Percentiles rank a stretch among this genome's conserved stretches.
Evolutionary conservation across 2,797 vertebrate species (phyloP).

Genomic region (Trachops cirrhosus): DNA sequence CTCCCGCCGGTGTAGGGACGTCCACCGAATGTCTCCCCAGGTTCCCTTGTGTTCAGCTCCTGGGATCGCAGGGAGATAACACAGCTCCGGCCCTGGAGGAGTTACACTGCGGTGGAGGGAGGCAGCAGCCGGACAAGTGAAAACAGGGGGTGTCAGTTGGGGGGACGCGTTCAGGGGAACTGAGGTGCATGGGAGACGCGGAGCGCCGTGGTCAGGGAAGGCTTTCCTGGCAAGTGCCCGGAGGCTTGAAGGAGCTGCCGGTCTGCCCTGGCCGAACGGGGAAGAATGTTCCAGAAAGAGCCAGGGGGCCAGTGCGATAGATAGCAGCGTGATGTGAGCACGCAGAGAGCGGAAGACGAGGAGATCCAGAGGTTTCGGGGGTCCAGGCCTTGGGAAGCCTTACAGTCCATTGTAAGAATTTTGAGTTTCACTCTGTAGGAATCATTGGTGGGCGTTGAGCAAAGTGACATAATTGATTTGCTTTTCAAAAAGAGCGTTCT

Average conservation of each 20-base stretch:
- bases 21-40: not conserved
- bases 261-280: not conserved
- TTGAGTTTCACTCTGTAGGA: not conserved
- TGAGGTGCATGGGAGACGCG: not conserved
- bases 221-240: not conserved
- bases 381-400: not conserved
- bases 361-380: not conserved
- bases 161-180: not conserved
- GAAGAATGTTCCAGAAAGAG: not conserved
- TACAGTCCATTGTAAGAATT: not conserved
- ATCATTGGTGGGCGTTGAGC: not conserved
- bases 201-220: not conserved
- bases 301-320: not conserved
- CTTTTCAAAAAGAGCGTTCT: not conserved
- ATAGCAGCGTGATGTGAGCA: too few species aligned
- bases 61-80: not conserved
- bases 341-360: not conserved
- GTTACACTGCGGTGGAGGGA: not conserved
- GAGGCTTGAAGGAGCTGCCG: not conserved
- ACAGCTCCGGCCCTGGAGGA: not conserved
- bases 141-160: not conserved
- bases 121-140: not conserved
- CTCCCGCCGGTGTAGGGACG: not conserved
- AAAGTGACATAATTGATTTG: not conserved
- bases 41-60: not conserved